Base-by-base conservation (phyloP, 2,113 vertebrate species). In the Candoia aspera region DNA sequence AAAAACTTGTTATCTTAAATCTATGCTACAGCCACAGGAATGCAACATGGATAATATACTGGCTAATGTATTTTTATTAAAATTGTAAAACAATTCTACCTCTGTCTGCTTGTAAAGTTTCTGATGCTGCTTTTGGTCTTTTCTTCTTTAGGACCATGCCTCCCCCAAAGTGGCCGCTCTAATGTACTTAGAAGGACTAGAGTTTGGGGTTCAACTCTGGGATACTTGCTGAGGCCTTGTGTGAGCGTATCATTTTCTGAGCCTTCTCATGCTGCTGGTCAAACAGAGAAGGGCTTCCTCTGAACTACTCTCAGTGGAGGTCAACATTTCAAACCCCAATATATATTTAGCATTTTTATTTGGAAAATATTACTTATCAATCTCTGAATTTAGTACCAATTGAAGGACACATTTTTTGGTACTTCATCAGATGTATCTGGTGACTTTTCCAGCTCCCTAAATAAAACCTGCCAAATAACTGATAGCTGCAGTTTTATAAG, bases 381-480 rank as follows among this genome's bases (percentile, higher is more conserved):
- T 60, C 2, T 60, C 42, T 21, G n/a, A 53, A 46, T 60, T 85
- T 84, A 93, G 46, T 89, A 93, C 46, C 84, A 90, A 42, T 90
- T 6, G 88, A 73, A 57, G 90, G 86, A 23, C 55, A 90, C 33
- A 93, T 5, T 23, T 60, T 29, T 55, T 86, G n/a, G 4, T 62
- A 23, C 91, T 79, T 29, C 93, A 33, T 90, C 93, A 84, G 91
- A 46, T 64, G 87, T 86, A 86, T 92, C 88, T 57, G 60, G 86
- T 59, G 58, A 93, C 21, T 88, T 62, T 84, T 87, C 86, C 89
- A 91, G 37, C 84, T 55, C 33, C 60, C 57, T 86, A 88, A 68
- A 88, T 94, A 46, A 93, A 59, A 86, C 0, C 8, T 59, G 93
- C 84, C 59, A 84, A 93, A 95, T 85, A 94, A 33, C 11, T 88